phyloP scores from a whole-genome alignment of 1,140 invertebrate genomes.

The Drepana arcuata region DNA sequence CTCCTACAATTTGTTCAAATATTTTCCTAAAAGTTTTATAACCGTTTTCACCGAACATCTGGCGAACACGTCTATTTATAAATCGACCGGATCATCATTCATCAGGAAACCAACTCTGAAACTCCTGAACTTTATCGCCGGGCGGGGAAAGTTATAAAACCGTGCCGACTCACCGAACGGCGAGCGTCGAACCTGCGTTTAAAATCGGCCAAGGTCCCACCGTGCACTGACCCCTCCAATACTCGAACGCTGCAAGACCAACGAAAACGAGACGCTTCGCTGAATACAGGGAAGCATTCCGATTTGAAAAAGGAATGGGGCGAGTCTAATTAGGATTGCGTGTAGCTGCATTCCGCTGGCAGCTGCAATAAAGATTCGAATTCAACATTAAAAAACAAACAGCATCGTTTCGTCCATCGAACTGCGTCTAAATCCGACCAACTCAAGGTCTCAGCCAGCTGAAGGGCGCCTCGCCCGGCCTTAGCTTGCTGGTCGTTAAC shows the following conservation, averaged over 20 bases:
- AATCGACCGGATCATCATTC: constrained; percentile 23
- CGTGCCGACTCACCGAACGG: constrained; percentile 29
- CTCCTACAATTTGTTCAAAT: too few species aligned
- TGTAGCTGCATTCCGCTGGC: constrained; percentile 33
- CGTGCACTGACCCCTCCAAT: constrained; percentile 34
- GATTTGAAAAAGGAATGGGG: constrained; percentile 26
- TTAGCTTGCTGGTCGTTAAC: constrained; percentile 60
- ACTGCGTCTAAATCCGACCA: constrained; percentile 64
- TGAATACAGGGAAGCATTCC: constrained; percentile 7
- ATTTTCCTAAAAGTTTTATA: constrained; percentile 27
- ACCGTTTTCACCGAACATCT: constrained; percentile 26
- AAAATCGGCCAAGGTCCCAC: constrained; percentile 64
- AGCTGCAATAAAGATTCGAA: constrained; percentile 42
- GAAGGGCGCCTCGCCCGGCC: constrained; percentile 60
- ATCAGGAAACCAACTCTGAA: constrained; percentile 43
- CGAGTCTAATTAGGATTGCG: constrained; percentile 29
- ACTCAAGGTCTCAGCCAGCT: constrained; percentile 58
- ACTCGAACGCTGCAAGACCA: constrained; percentile 18
- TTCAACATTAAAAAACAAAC: constrained; percentile 54
- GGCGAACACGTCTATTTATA: constrained; percentile 30
- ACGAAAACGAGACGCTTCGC: constrained; percentile 13
- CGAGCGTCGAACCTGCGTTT: constrained; percentile 45
- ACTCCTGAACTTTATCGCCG: constrained; percentile 46
- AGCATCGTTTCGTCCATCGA: constrained; percentile 50
- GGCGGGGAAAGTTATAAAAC: constrained; percentile 55